Evolutionary conservation across 2,797 vertebrate species (phyloP).

Genomic region (Phataginus tricuspis): DNA sequence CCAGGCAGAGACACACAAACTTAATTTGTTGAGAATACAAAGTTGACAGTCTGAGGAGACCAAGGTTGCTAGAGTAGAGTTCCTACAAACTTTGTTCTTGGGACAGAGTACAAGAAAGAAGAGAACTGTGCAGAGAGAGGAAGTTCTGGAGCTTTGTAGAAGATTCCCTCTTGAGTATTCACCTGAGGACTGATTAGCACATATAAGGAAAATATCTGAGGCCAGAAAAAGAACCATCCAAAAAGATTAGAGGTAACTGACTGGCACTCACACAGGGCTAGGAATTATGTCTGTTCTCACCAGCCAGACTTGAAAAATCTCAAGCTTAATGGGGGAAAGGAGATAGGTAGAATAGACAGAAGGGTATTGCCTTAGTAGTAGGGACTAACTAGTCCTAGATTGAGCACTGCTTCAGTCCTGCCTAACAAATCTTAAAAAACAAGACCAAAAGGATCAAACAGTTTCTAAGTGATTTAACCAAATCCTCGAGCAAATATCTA

Average conservation of each 20-base stretch:
- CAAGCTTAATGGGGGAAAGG: background rate
- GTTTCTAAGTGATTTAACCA: background rate
- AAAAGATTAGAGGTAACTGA: background rate
- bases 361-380: background rate
- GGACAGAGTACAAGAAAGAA: background rate
- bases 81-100: background rate
- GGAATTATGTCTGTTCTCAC: background rate
- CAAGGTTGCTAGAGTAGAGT: background rate
- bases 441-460: background rate
- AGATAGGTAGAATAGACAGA: background rate
- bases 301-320: background rate
- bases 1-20: background rate
- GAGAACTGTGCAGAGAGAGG: background rate
- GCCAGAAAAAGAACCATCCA: background rate
- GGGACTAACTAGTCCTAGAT: background rate
- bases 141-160: background rate
- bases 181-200: background rate
- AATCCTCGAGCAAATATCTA: background rate
- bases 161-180: background rate
- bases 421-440: background rate
- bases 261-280: background rate
- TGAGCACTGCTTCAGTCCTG: background rate
- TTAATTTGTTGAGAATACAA: background rate
- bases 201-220: background rate
- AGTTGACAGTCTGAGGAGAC: background rate